Evolutionary conservation across 2,888 invertebrate genomes (phyloP), one percentile per base, ranked within the genome.

Genomic region (Pandemis corylana): DNA sequence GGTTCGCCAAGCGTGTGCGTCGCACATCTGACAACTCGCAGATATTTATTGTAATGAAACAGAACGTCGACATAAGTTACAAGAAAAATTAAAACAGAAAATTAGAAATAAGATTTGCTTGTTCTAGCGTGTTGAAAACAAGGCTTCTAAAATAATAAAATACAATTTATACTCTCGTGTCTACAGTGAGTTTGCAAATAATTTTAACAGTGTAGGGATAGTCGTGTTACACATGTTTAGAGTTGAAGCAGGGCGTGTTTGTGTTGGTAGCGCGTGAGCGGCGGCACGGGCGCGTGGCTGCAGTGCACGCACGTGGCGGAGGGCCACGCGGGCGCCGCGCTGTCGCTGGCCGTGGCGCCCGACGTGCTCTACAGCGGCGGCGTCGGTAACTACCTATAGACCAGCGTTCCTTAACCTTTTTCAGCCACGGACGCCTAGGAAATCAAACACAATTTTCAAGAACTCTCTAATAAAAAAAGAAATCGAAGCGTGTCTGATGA

Each of bases 281-380:
- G 80, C 46, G 80, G 67, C 36, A 68, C 63, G 42, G 70, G 72
- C 63, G 93, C 95, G 75, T 96, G 96, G 84, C 91, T 98, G 75
- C 96, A 96, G 77, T 97, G 97, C 86, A 96, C 97, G 41, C 97
- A 97, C 87, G 96, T 96, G 71, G 97, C 98, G 9, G 97, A 97
- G 85, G 98, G 98, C 0, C 98, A 98, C 89, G 96, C 96, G 70
- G 97, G 97, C 89, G 97, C 98, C 3, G 97, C 98, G 59, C 94
- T 98, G 3, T 96, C 97, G 7, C 96, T 98, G 66, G 96, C 95
- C 79, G 97, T 97, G n/a, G 96, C 97, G 6, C 95, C 96, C 61
- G 95, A 96, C 78, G 93, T 96, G 68, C 94, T 98, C 42, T 97
- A 97, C 86, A 97, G 97, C 80, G 97, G 97, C n/a, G 97, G 98